Evolutionary conservation across 37 sponge, comb jelly and placozoan species (phyloP), one percentile per base, ranked within the genome.

Genomic region (Cliona cf. orientalis): DNA sequence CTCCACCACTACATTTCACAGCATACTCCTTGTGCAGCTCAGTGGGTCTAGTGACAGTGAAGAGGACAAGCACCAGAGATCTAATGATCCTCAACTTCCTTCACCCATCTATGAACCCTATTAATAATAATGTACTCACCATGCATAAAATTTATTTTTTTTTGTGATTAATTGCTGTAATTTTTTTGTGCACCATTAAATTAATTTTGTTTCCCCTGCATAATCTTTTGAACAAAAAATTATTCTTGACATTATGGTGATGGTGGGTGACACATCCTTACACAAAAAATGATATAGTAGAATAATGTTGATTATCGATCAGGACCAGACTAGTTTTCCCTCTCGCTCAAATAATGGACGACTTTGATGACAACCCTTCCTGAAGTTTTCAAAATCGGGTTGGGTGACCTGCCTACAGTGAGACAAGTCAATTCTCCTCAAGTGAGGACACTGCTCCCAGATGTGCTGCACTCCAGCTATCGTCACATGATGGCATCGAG

Each of bases 261-360:
- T 49, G 53, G 14, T 49, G 53, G 53, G 53, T 14, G 14, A 49
- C 14, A 49, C 14, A 19, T 19, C 53, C 14, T 19, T 9, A 49
- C 14, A 19, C 14, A 49, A 14, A 14, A 49, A 9, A 49, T 49
- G 53, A 49, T 49, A 49, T n/a, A n/a, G n/a, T n/a, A n/a, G n/a
- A n/a, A n/a, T n/a, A n/a, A 9, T 49, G 14, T 19, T 49, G 9
- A 69, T 3, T 5, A 7, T 22, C n/a, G 28, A 29, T 69, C 44
- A 75, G 9, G 35, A 60, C 76, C 76, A 75, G 42, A 60, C 28
- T 37, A 75, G 34, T 22, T 56, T 75, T 3, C 76, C 76, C n/a
- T 75, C 76, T 35, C 58, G 1, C 28, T 59, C 36, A 42, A 75
- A 75, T 23, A 57, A 9, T 60, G 76, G 76, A 21, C 76, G 38